Evolutionary conservation across 2,113 vertebrate genomes (phyloP).

Genomic region (Aptenodytes patagonicus): DNA sequence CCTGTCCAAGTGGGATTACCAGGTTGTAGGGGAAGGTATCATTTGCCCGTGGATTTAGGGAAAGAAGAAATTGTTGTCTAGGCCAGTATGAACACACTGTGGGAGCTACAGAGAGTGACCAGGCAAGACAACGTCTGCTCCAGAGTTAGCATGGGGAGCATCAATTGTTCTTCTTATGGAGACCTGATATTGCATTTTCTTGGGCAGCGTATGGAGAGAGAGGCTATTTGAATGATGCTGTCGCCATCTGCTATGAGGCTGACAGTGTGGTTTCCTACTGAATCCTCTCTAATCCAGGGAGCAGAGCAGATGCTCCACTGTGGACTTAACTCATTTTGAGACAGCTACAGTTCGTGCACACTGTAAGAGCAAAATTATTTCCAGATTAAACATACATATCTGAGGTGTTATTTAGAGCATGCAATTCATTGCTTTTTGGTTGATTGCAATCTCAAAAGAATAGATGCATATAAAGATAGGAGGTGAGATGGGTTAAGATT

Average conservation of each 20-base stretch:
- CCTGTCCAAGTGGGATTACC: background rate
- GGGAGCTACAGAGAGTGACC: background rate
- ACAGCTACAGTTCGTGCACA: background rate
- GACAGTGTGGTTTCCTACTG: background rate
- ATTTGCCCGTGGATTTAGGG: background rate
- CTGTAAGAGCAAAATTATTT: background rate
- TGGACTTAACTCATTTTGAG: background rate
- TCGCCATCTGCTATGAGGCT: background rate
- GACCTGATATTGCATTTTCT: background rate
- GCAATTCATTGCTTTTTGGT: background rate
- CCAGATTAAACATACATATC: background rate
- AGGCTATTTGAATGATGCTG: background rate
- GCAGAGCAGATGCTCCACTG: background rate
- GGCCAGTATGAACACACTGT: fast-evolving
- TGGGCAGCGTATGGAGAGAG: fast-evolving
- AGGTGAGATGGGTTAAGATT: background rate
- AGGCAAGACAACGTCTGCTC: background rate
- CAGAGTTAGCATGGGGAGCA: background rate
- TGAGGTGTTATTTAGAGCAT: background rate
- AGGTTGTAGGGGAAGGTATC: background rate
- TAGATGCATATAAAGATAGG: background rate
- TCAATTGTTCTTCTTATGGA: background rate
- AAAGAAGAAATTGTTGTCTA: background rate
- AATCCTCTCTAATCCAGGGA: background rate
- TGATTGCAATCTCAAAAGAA: background rate